Conservation (phyloP, 2,888 invertebrate species). For the Strigamia maritima region DNA sequence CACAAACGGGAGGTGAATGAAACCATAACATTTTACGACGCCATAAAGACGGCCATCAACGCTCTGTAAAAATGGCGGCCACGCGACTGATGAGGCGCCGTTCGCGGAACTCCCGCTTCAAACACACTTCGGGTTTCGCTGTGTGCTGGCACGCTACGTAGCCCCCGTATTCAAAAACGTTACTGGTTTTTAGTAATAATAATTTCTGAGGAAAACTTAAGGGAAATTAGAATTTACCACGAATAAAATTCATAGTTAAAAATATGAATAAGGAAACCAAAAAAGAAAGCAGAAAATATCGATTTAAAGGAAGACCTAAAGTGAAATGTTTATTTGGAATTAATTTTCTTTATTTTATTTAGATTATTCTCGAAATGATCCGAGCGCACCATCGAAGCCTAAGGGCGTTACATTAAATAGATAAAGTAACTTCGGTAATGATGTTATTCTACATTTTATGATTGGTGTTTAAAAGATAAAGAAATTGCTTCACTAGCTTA, state of each 20-base stretch:
- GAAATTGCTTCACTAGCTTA: slow-evolving; percentile 34
- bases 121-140: not conserved
- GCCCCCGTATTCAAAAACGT: not conserved
- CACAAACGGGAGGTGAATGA: slow-evolving; percentile 40
- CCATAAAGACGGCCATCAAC: slow-evolving; percentile 40
- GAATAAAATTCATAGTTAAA: slow-evolving; percentile 35
- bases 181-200: no score
- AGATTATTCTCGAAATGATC: not conserved
- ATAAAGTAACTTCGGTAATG: slow-evolving; percentile 13
- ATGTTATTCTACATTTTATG: slow-evolving; percentile 28
- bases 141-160: not conserved
- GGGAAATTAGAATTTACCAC: not conserved
- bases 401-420: slow-evolving; percentile 34
- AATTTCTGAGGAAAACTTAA: not conserved
- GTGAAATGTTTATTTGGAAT: slow-evolving; percentile 20
- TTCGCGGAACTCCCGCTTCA: slow-evolving; percentile 12
- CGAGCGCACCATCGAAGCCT: not conserved
- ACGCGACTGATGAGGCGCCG: slow-evolving; percentile 29
- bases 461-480: slow-evolving; percentile 28
- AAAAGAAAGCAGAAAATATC: not conserved
- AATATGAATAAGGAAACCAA: not conserved
- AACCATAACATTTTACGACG: slow-evolving; percentile 41
- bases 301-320: slow-evolving; percentile 20
- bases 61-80: slow-evolving; percentile 40
- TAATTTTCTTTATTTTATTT: slow-evolving; percentile 22